A percentile compares a stretch with the other conserved stretches of the same genome.
Evolutionary conservation across 2,113 vertebrate genomes (phyloP).

Genomic region (Carassius auratus): DNA sequence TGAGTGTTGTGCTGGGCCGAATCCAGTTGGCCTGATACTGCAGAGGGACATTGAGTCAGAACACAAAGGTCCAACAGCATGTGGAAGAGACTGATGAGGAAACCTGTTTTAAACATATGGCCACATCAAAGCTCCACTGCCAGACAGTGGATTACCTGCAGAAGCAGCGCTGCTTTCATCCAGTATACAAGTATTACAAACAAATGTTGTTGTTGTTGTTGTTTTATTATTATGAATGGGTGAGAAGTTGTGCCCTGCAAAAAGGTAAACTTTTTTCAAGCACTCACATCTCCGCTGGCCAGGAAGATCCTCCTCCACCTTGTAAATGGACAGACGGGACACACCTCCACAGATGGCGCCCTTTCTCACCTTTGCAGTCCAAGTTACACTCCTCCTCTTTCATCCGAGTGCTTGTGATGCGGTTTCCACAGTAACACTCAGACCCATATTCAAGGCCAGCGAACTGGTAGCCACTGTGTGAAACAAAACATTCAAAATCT

Average conservation of each 20-base stretch:
- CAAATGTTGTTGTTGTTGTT: too few relatives aligned
- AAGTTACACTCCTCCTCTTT: conserved; percentile 80
- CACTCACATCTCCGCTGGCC: conserved; percentile 75
- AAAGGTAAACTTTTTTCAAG: background rate
- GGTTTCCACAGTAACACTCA: conserved; percentile 87
- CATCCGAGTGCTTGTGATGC: conserved; percentile 58
- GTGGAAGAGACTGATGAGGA: conserved; percentile 34
- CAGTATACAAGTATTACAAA: too few relatives aligned
- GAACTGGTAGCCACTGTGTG: conserved; percentile 79
- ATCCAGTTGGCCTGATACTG: conserved; percentile 42
- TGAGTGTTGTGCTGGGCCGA: conserved; percentile 20
- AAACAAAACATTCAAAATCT: conserved; percentile 34
- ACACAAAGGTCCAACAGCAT: conserved; percentile 15
- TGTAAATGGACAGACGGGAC: conserved; percentile 81
- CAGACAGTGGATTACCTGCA: conserved; percentile 28
- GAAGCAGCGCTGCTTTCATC: conserved; percentile 1
- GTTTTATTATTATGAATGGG: background rate
- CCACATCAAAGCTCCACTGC: conserved; percentile 38
- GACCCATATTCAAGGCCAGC: conserved; percentile 82
- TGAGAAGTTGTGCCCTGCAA: background rate
- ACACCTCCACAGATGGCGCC: conserved; percentile 79
- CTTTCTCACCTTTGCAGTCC: conserved; percentile 82
- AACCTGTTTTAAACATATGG: conserved; percentile 48
- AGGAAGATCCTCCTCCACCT: conserved; percentile 70
- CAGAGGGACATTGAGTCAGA: conserved; percentile 24